These are phyloP conservation scores for Apostichopus leukothele DNA, from an alignment of 53 echinoderm and acorn worm species.

Conservation along the genomic window DNA sequence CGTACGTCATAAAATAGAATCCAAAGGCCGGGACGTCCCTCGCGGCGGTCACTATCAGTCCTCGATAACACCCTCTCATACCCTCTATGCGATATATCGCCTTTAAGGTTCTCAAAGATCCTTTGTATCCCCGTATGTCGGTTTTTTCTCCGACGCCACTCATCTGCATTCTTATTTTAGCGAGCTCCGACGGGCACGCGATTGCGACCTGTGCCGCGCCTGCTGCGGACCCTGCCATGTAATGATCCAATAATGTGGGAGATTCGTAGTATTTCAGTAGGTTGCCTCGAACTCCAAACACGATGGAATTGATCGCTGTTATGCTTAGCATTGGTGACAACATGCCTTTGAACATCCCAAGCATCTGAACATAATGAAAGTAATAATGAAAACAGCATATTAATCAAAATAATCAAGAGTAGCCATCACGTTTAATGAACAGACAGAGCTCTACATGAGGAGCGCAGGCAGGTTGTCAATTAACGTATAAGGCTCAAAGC, in stretches of 20 bases:
- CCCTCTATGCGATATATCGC: slow-evolving; percentile 76
- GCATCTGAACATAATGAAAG: slow-evolving; percentile 55
- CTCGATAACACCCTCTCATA: slow-evolving; percentile 79
- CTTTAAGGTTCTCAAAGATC: slow-evolving; percentile 71
- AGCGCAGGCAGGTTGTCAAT: no score
- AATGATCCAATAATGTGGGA: slow-evolving; percentile 70
- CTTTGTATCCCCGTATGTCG: slow-evolving; percentile 47
- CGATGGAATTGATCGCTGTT: slow-evolving; percentile 81
- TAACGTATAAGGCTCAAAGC: no score
- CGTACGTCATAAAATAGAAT: slow-evolving; percentile 78
- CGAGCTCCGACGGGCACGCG: slow-evolving; percentile 88
- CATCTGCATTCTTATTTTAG: slow-evolving; percentile 85
- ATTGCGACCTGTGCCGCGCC: slow-evolving; percentile 79
- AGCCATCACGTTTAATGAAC: no score
- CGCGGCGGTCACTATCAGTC: slow-evolving; percentile 60
- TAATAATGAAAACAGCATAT: no score
- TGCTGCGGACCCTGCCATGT: slow-evolving; percentile 69
- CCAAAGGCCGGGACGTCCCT: slow-evolving; percentile 82
- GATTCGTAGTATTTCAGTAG: slow-evolving; percentile 77
- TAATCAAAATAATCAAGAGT: no score
- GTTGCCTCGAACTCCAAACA: slow-evolving; percentile 97
- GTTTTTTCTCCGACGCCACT: slow-evolving; percentile 18
- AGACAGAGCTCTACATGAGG: no score
- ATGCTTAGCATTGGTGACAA: slow-evolving; percentile 87
- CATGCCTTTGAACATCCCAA: slow-evolving; percentile 97